These are phyloP conservation scores for Terebella lapidaria DNA, from an alignment of 2,888 invertebrate species.

Conservation along the genomic window DNA sequence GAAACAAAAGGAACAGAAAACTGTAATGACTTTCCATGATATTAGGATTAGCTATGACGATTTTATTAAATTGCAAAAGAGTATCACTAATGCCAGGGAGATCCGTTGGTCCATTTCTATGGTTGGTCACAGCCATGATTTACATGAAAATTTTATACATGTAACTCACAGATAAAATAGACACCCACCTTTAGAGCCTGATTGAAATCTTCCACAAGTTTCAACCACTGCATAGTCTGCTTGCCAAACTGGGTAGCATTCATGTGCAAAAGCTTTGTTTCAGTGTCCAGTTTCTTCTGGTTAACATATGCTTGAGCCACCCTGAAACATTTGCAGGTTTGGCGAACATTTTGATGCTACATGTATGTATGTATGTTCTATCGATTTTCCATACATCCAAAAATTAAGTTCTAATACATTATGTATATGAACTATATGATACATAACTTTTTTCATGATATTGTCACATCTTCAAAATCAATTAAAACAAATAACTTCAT, in stretches of 20 bases:
- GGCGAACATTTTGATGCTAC: no score
- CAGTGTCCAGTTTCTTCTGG: slow-evolving; percentile 93
- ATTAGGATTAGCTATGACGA: background rate
- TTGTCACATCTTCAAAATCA: no score
- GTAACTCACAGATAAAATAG: background rate
- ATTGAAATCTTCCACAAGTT: slow-evolving; percentile 63
- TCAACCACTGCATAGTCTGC: slow-evolving; percentile 96
- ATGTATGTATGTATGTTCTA: no score
- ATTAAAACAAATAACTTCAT: background rate
- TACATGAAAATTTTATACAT: no score
- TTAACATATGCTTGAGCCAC: slow-evolving; percentile 98
- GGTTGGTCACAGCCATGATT: no score
- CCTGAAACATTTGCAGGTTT: slow-evolving; percentile 61
- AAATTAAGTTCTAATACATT: background rate
- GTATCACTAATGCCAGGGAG: no score
- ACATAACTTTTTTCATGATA: background rate
- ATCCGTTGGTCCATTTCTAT: no score
- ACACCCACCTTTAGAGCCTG: slow-evolving; percentile 56
- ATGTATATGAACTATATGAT: background rate
- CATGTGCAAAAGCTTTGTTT: slow-evolving; percentile 89
- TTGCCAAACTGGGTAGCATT: slow-evolving; percentile 92
- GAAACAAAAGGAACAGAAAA: slow-evolving; percentile 45
- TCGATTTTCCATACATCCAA: no score
- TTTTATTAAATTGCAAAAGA: background rate
- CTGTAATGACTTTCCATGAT: background rate